A percentile compares a stretch with the other conserved stretches of the same genome.
These are phyloP conservation scores for Mesocentrotus franciscanus DNA, from an alignment of 53 echinoderm and acorn worm genomes.

Conservation along the genomic window DNA sequence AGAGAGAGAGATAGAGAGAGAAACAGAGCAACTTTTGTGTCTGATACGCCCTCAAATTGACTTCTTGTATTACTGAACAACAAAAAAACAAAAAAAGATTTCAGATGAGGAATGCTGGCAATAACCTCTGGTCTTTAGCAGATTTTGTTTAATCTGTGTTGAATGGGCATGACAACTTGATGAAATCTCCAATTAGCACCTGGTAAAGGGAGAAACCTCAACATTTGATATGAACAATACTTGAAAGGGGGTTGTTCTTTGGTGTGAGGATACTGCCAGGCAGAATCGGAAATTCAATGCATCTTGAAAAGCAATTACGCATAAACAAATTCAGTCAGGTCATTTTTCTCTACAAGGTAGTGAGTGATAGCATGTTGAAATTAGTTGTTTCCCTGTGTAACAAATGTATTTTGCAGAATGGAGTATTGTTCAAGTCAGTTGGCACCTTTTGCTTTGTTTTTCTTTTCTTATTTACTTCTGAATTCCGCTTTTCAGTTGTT, in stretches of 20 bases:
- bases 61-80: neutral
- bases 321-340: constrained; percentile 55
- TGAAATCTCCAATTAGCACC: constrained; percentile 59
- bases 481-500: neutral
- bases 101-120: constrained; percentile 36
- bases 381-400: constrained; percentile 44
- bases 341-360: constrained; percentile 43
- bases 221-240: constrained; percentile 9
- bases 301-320: constrained; percentile 56
- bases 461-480: neutral
- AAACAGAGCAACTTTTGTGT: neutral
- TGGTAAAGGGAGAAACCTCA: constrained; percentile 38
- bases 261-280: neutral
- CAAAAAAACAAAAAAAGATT: neutral
- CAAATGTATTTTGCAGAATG: constrained; percentile 44
- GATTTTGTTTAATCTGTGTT: constrained; percentile 23
- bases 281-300: constrained; percentile 54
- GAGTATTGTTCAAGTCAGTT: constrained; percentile 2
- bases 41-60: neutral
- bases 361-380: constrained; percentile 52
- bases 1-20: neutral
- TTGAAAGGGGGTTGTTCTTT: neutral
- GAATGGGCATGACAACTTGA: constrained; percentile 57
- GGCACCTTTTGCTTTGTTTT: constrained; percentile 14
- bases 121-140: constrained; percentile 61